Evolutionary conservation across 1,140 invertebrate genomes (phyloP).

Genomic region (Scaptomyza hsui): DNA sequence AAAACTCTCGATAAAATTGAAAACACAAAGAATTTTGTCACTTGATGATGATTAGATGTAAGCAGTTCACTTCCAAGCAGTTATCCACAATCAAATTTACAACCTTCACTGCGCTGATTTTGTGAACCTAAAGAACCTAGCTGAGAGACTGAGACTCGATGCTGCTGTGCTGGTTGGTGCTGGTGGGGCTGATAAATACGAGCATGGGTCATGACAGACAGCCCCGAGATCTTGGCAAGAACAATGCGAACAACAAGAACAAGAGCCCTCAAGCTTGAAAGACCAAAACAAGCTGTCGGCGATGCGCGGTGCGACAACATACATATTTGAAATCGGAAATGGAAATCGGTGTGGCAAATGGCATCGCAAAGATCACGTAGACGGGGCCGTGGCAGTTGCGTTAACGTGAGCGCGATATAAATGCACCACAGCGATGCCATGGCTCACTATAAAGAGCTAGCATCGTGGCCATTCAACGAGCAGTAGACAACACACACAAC

Average conservation of each 20-base stretch:
- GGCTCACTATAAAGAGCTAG: constrained; percentile 70
- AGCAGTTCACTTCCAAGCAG: background rate
- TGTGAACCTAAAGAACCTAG: background rate
- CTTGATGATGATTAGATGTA: too few relatives aligned
- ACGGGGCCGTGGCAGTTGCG: constrained; percentile 41
- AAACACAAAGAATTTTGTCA: too few relatives aligned
- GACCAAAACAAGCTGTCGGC: constrained; percentile 16
- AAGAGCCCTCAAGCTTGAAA: background rate
- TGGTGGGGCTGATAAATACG: constrained; percentile 6
- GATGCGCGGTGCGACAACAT: constrained; percentile 47
- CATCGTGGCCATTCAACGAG: constrained; percentile 51
- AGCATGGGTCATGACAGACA: constrained; percentile 2
- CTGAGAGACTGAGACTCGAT: background rate
- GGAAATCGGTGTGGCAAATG: constrained; percentile 66
- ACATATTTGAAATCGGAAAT: constrained; percentile 57
- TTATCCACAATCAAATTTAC: background rate
- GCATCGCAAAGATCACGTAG: constrained; percentile 73
- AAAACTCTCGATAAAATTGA: too few relatives aligned
- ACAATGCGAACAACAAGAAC: constrained; percentile 27
- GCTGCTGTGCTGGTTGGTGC: background rate
- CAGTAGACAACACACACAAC: constrained; percentile 72
- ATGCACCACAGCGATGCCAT: constrained; percentile 24
- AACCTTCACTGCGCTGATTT: background rate
- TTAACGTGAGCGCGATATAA: constrained; percentile 53
- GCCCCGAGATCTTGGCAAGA: constrained; percentile 13